Evolutionary conservation across 1,140 invertebrate species (phyloP), one percentile per base, ranked within the genome.

Genomic region (Papilio glaucus): DNA sequence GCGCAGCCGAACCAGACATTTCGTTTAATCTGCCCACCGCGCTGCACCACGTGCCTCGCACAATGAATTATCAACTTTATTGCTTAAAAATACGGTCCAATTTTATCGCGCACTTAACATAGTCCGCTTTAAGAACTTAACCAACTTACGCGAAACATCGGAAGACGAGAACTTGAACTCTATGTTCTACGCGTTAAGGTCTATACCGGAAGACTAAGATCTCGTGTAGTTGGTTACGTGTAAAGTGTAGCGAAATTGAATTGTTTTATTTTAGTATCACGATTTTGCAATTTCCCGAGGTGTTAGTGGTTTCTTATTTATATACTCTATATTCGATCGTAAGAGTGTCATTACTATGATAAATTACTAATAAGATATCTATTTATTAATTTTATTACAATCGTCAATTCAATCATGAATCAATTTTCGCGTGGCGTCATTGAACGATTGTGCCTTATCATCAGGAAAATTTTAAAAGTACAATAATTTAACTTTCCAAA

Each of bases 231-330:
- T 65, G 9, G 26, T n/a, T 41, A 74, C 77, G 60, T 71, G 74
- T 77, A 68, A 77, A 74, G 78, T 78, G 79, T 79, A 82, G 75
- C 57, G 62, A 74, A 71, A 79, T 73, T 75, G 71, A 71, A 73
- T 77, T 73, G 73, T 80, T 81, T 82, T 79, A 80, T 84, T 82
- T 83, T 76, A 53, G 70, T 77, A 78, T 79, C 83, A 82, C 81
- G 81, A 80, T 77, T 81, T 77, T 26, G 80, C 80, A 85, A 86
- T 84, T 83, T 83, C 77, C 63, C 69, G 53, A 84, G 81, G 83
- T 83, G 81, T 84, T 78, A 69, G 74, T 70, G 80, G 78, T 81
- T 78, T 82, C 69, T 80, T 72, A 74, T 75, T 69, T 69, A 69
- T 69, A 37, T 69, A 69, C 67, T 33, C 41, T 49, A 33, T 69